Evolutionary conservation across 2,888 invertebrate genomes (phyloP).

Genomic region (Phlogophora meticulosa): DNA sequence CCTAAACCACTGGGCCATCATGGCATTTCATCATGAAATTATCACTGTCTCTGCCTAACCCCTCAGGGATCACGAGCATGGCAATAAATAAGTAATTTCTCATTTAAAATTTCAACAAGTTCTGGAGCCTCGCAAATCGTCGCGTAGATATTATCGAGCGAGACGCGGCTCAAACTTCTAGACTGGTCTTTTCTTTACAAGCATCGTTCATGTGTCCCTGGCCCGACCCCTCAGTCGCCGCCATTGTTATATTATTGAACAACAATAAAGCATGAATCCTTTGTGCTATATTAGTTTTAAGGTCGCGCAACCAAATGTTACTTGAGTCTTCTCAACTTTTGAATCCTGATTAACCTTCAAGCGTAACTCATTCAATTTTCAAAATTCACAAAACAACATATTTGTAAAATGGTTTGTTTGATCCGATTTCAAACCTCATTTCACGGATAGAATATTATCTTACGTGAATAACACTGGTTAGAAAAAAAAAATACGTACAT

Average conservation of each 20-base stretch:
- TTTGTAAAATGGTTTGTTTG: no score
- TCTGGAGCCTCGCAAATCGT: background rate
- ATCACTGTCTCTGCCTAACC: background rate
- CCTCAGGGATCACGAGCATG: background rate
- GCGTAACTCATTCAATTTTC: no score
- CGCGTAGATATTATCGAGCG: constrained; percentile 15
- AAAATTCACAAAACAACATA: no score
- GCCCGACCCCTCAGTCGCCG: background rate
- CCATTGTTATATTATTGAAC: constrained; percentile 46
- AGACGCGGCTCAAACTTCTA: constrained; percentile 20
- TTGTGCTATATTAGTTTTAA: constrained; percentile 47
- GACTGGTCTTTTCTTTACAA: background rate
- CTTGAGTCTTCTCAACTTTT: background rate
- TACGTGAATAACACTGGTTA: no score
- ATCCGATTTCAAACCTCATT: no score
- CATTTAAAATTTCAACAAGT: constrained; percentile 11
- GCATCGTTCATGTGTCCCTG: constrained; percentile 1
- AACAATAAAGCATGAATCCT: constrained; percentile 39
- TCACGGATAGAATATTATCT: no score
- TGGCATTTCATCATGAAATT: no score
- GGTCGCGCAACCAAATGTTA: constrained; percentile 12
- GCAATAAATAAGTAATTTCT: constrained; percentile 34
- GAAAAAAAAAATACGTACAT: no score
- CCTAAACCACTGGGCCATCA: no score
- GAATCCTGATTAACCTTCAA: background rate